phyloP scores from a whole-genome alignment of 2,113 vertebrate genomes.

The Ahaetulla prasina region DNA sequence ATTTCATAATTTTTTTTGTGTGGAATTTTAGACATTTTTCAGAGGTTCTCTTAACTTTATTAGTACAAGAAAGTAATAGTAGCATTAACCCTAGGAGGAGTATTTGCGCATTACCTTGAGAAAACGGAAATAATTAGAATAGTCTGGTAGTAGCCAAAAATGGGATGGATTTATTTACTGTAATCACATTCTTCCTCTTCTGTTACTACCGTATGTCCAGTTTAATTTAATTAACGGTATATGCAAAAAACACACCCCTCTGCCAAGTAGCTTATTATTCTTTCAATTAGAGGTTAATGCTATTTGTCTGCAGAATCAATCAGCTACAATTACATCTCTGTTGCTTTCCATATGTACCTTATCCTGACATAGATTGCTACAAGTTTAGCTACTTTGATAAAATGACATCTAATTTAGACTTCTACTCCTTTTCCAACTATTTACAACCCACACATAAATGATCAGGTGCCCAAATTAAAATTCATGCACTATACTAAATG shows the following conservation, averaged over 20 bases:
- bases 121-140: neutral
- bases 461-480: constrained; percentile 14
- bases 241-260: neutral
- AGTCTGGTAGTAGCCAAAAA: neutral
- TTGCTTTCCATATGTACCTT: neutral
- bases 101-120: neutral
- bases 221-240: neutral
- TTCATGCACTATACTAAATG: constrained; percentile 33
- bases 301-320: neutral
- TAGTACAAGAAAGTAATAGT: constrained; percentile 19
- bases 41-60: neutral
- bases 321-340: neutral
- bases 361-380: neutral
- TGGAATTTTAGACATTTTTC: neutral
- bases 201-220: neutral
- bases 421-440: neutral
- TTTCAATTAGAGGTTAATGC: neutral
- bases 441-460: neutral
- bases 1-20: no score
- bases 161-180: neutral
- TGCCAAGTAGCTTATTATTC: neutral
- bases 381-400: constrained; percentile 23
- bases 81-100: neutral
- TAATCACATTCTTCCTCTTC: neutral
- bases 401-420: neutral